phyloP scores from a whole-genome alignment of 2,797 vertebrate species.

The Anisognathus igniventris region DNA sequence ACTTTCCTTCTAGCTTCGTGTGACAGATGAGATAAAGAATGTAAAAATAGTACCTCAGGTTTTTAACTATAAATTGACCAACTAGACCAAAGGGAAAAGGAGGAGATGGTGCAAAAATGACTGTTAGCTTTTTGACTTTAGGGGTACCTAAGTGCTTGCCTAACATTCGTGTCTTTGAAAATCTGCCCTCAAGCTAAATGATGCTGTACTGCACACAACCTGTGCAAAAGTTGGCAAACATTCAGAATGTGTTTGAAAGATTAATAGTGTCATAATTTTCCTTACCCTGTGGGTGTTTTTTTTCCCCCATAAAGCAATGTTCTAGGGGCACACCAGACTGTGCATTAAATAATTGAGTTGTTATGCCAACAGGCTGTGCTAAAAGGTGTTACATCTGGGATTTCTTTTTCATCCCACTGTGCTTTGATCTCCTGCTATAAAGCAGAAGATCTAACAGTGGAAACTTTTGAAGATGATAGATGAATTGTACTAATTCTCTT shows the following conservation, averaged over 20 bases:
- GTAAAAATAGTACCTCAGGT: not conserved
- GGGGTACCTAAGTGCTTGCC: not conserved
- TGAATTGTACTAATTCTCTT: constrained; percentile 46
- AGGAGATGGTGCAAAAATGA: not conserved
- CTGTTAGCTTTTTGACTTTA: not conserved
- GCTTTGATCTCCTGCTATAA: constrained; percentile 48
- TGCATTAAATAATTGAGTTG: not conserved
- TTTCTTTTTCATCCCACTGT: constrained; percentile 26
- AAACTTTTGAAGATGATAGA: constrained; percentile 49
- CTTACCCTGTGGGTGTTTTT: not conserved
- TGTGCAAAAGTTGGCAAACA: not conserved
- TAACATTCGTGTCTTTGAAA: not conserved
- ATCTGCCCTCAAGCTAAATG: not conserved
- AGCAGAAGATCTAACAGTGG: constrained; percentile 46
- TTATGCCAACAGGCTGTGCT: not conserved
- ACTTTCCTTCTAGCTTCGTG: not conserved
- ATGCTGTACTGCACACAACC: not conserved
- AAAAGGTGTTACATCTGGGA: constrained; percentile 23
- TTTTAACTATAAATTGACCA: not conserved
- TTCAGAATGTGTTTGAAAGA: not conserved
- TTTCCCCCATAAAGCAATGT: accelerated
- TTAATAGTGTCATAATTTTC: not conserved
- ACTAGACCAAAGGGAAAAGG: not conserved
- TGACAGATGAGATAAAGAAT: not conserved
- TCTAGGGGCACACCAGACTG: not conserved